Evolutionary conservation across 2,888 invertebrate genomes (phyloP).

Genomic region (Parnassius apollo): DNA sequence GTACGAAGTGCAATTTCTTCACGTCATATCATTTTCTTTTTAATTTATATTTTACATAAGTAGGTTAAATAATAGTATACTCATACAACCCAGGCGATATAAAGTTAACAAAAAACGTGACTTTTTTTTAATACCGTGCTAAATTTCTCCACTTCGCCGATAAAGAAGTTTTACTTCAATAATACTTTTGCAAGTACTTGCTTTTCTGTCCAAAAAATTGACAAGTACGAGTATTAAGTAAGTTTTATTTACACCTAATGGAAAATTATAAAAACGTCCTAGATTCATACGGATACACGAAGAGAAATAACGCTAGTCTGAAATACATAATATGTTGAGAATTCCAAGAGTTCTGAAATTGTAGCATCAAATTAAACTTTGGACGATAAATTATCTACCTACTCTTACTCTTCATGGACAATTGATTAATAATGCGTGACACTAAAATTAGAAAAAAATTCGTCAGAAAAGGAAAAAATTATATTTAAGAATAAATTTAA

Average conservation of each 20-base stretch:
- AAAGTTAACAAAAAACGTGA: too few species aligned
- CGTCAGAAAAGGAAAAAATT: too few species aligned
- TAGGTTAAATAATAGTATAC: too few species aligned
- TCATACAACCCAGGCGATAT: too few species aligned
- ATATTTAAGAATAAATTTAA: too few species aligned
- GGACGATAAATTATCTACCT: neutral
- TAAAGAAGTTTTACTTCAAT: too few species aligned
- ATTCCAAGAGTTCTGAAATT: constrained; percentile 23
- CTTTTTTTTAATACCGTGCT: too few species aligned
- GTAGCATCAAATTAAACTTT: constrained; percentile 25
- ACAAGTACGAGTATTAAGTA: neutral
- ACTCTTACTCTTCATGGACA: neutral
- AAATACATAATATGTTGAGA: constrained; percentile 23
- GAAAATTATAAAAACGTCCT: constrained; percentile 18
- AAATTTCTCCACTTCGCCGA: too few species aligned
- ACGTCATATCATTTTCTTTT: too few species aligned
- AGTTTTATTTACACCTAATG: neutral
- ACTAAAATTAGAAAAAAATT: neutral
- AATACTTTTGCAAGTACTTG: too few species aligned
- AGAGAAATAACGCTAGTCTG: constrained; percentile 19
- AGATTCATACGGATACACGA: constrained; percentile 23
- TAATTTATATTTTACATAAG: too few species aligned
- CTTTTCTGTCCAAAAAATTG: neutral
- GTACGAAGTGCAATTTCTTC: too few species aligned
- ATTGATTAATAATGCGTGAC: neutral